Percentiles rank a stretch among this genome's conserved stretches.
Conservation (phyloP, 1,140 invertebrate genomes). For the Hyphantria cunea region DNA sequence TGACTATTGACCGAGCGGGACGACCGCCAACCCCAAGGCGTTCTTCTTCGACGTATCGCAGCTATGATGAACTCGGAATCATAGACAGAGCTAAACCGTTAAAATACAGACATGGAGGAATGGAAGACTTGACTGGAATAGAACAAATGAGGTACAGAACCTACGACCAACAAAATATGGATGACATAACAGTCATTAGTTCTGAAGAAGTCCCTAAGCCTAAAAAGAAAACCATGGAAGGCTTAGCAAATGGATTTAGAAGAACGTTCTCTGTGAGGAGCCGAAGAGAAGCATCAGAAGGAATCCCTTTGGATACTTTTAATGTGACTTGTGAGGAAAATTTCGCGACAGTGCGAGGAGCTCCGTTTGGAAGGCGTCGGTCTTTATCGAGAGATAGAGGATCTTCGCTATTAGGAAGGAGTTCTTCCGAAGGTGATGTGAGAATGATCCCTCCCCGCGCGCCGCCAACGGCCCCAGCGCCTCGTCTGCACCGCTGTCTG, state of each 20-base stretch:
- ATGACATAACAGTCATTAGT: constrained; percentile 78
- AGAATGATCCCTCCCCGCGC: constrained; percentile 59
- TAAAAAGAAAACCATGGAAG: constrained; percentile 71
- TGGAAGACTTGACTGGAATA: constrained; percentile 68
- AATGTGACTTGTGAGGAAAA: constrained; percentile 62
- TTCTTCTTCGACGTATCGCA: constrained; percentile 80
- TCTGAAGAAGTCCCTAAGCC: constrained; percentile 75
- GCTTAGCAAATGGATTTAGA: constrained; percentile 66
- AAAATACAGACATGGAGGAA: constrained; percentile 61
- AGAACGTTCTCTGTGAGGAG: constrained; percentile 72
- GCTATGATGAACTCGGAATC: constrained; percentile 77
- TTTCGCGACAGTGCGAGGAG: constrained; percentile 75
- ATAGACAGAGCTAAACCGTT: constrained; percentile 63
- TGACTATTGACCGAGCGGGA: constrained; percentile 73
- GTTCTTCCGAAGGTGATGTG: constrained; percentile 81
- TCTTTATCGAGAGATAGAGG: constrained; percentile 67
- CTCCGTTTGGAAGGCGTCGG: constrained; percentile 70
- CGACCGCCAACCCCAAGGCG: constrained; percentile 67
- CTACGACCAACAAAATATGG: constrained; percentile 57
- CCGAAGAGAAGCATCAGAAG: constrained; percentile 60
- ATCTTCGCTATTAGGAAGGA: constrained; percentile 69
- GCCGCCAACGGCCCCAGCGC: constrained; percentile 62
- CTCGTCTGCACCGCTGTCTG: constrained; percentile 83
- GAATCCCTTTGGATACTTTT: constrained; percentile 73
- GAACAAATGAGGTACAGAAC: constrained; percentile 53